Base-by-base conservation (phyloP, 2,888 invertebrate genomes). In the Tachina fera region DNA sequence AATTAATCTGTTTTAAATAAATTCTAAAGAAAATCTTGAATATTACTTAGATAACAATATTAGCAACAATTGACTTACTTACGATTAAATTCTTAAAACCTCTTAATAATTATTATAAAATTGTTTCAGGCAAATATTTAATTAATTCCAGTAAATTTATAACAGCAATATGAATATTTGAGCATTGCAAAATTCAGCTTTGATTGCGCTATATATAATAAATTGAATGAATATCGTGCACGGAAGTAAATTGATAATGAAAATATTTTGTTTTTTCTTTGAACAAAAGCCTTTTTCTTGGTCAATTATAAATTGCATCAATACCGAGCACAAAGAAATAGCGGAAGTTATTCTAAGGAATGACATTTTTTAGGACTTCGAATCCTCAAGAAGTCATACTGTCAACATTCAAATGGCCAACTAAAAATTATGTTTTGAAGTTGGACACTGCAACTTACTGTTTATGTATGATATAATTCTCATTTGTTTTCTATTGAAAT, bases 11-110 rank as follows among this genome's bases (percentile, higher is more conserved):
- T 71, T 79, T 53, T 19, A n/a, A 71, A 65, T 22, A 19, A 65
- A 56, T 56, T 31, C 11, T 63, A 68, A 65, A 63, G 31, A 63
- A 45, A 79, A 71, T 13, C 63, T 71, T 63, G 49, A 79, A 19
- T 67, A 58, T 45, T 16, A 16, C 58, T 45, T 13, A 58, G 58
- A 77, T 67, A 77, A 49, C 45, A 56, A 67, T 76, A 41, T 19
- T 8, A 70, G 71, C 16, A 60, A 60, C 16, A 60, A 60, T 9
- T 47, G 61, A 39, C 13, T 51, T 41, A 56, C n/a, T 56, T 31
- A 49, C 31, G 58, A 58, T 67, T 58, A 49, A 13, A 75, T 47
- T 47, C 16, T n/a, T 10, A 47, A 39, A 1, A n/a, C 75, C 41
- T 43, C 4, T 60, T 47, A 39, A 31, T 14, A 53, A 67, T 76